A percentile compares a stretch with the other conserved stretches of the same genome.
These are phyloP conservation scores for Cyanoderma ruficeps DNA, from an alignment of 2,113 vertebrate genomes.

Conservation along the genomic window DNA sequence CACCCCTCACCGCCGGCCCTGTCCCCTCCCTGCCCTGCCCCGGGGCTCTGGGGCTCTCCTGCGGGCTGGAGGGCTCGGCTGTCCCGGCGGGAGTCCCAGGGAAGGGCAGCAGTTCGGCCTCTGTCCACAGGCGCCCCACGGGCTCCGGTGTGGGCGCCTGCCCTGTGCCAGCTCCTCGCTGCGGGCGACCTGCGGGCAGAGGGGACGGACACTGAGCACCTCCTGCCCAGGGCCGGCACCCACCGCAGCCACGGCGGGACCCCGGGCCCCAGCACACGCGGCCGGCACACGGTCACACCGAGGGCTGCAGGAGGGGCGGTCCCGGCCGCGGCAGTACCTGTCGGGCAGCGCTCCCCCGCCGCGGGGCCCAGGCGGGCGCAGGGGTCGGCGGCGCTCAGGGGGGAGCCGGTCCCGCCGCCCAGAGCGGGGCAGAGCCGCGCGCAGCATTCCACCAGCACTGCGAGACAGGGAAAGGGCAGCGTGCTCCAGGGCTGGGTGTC, in stretches of 20 bases:
- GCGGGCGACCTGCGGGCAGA: background rate
- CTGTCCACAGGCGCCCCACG: background rate
- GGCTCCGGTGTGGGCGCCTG: accelerated
- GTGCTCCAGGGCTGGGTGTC: too few species aligned
- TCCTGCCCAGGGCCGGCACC: background rate
- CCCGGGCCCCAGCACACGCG: accelerated
- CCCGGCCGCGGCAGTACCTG: background rate
- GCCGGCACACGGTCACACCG: accelerated
- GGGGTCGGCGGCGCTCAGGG: background rate
- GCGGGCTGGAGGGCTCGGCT: background rate
- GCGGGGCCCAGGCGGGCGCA: background rate
- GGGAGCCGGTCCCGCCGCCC: background rate
- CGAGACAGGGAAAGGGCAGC: background rate
- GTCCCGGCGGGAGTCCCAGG: background rate
- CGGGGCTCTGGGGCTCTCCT: background rate
- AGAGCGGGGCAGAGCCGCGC: background rate
- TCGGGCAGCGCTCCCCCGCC: background rate
- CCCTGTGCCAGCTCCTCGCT: background rate
- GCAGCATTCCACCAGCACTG: background rate
- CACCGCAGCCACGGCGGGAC: accelerated
- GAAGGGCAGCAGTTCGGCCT: background rate
- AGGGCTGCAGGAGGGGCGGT: accelerated
- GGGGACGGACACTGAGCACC: background rate
- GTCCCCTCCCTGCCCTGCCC: background rate
- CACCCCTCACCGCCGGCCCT: accelerated